These are phyloP conservation scores for Syrmaticus mikado DNA, from an alignment of 2,113 vertebrate species.

Conservation along the genomic window DNA sequence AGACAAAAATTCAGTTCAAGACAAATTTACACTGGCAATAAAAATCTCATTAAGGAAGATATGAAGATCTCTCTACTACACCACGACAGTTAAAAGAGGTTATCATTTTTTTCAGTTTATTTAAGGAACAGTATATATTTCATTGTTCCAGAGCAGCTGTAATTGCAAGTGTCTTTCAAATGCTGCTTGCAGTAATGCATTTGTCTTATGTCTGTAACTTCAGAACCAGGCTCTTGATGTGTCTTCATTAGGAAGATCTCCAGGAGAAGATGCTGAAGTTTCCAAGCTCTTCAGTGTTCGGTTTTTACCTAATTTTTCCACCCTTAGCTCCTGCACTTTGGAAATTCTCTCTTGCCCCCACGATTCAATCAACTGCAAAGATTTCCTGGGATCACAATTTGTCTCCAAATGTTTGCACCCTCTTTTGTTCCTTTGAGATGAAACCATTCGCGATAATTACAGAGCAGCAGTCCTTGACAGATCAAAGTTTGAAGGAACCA, in stretches of 20 bases:
- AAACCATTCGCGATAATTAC: neutral
- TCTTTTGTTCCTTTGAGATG: neutral
- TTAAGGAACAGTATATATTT: slow-evolving; percentile 75
- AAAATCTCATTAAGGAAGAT: slow-evolving; percentile 81
- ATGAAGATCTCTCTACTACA: slow-evolving; percentile 69
- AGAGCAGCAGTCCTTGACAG: slow-evolving; percentile 18
- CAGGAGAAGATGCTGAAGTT: neutral
- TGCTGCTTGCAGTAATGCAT: slow-evolving; percentile 25
- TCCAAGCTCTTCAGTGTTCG: neutral
- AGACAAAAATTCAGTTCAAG: slow-evolving; percentile 80
- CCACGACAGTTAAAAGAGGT: slow-evolving; percentile 63
- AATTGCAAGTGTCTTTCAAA: slow-evolving; percentile 63
- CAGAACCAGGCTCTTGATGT: slow-evolving; percentile 27
- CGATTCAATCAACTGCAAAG: slow-evolving; percentile 25
- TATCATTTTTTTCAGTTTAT: slow-evolving; percentile 73
- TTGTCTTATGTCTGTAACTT: slow-evolving; percentile 29
- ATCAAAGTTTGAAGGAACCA: slow-evolving; percentile 8
- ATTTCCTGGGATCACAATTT: neutral
- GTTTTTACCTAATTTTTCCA: neutral
- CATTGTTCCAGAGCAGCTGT: slow-evolving; percentile 65
- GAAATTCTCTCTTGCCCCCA: neutral
- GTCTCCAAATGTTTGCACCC: neutral
- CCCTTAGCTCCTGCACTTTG: neutral
- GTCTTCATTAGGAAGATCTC: neutral
- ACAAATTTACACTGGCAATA: slow-evolving; percentile 78